A percentile compares a stretch with the other conserved stretches of the same genome.
These are phyloP conservation scores for Drosophila kikkawai DNA, from an alignment of 1,140 invertebrate species.

Conservation along the genomic window DNA sequence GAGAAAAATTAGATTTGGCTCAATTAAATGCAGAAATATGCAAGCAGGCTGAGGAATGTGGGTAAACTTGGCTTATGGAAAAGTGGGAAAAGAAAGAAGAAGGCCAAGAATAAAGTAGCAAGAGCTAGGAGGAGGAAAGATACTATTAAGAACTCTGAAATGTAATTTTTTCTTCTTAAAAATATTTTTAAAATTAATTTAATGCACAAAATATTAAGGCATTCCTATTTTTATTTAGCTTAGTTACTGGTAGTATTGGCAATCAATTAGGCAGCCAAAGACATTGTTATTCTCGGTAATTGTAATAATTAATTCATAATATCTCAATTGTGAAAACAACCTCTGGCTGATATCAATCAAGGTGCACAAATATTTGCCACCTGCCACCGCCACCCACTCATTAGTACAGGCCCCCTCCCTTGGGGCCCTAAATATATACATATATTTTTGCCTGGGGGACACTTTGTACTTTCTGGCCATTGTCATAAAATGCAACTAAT, in stretches of 20 bases:
- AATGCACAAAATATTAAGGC: background rate
- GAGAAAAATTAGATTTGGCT: conserved; percentile 15
- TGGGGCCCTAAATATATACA: conserved; percentile 11
- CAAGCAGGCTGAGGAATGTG: conserved; percentile 3
- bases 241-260: background rate
- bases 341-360: conserved; percentile 41
- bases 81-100: background rate
- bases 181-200: background rate
- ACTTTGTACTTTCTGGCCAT: conserved; percentile 44
- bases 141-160: no score
- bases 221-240: background rate
- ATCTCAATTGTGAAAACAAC: conserved; percentile 38
- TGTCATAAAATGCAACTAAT: conserved; percentile 74
- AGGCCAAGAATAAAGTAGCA: no score
- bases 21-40: conserved; percentile 33
- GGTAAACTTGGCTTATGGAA: background rate
- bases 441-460: conserved; percentile 12
- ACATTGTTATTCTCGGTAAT: conserved; percentile 10
- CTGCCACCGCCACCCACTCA: conserved; percentile 24
- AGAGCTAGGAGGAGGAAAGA: background rate
- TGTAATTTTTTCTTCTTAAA: no score
- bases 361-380: conserved; percentile 26
- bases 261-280: conserved; percentile 2
- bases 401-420: conserved; percentile 21
- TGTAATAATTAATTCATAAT: conserved; percentile 50